phyloP scores from a whole-genome alignment of 92 coral and sea anemone species.

The Blastomussa wellsi region DNA sequence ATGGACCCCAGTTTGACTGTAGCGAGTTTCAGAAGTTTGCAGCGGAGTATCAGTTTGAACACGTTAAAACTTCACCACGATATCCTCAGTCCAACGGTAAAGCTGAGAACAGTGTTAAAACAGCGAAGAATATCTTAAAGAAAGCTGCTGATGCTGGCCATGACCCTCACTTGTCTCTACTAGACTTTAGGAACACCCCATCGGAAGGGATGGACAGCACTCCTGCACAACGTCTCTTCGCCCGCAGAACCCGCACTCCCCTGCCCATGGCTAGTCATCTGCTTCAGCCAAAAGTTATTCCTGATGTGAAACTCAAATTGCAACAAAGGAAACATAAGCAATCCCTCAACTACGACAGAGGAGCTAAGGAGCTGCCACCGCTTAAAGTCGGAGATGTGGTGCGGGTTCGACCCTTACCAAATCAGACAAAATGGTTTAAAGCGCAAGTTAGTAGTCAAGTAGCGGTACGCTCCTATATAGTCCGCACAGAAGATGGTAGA shows the following conservation, averaged over 20 bases:
- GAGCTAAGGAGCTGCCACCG: slow-evolving; percentile 20
- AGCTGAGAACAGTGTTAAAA: slow-evolving; percentile 36
- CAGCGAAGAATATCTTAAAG: slow-evolving; percentile 14
- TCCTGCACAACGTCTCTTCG: slow-evolving; percentile 38
- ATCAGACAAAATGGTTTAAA: slow-evolving; percentile 17
- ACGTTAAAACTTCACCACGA: neutral
- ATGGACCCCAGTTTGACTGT: slow-evolving; percentile 24
- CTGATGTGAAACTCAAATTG: neutral
- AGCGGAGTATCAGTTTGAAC: neutral
- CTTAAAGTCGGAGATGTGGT: slow-evolving; percentile 24
- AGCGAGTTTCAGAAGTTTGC: neutral
- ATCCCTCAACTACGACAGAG: neutral
- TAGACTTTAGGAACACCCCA: slow-evolving; percentile 36
- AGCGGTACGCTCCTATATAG: slow-evolving; percentile 20
- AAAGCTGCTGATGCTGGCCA: slow-evolving; percentile 21
- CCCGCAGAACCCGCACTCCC: slow-evolving; percentile 12
- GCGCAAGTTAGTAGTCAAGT: slow-evolving; percentile 24
- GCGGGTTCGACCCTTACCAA: slow-evolving; percentile 5
- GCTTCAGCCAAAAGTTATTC: slow-evolving; percentile 32
- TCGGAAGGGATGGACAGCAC: slow-evolving; percentile 32
- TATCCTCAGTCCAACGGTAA: slow-evolving; percentile 26
- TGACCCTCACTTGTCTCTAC: neutral
- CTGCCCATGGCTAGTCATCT: slow-evolving; percentile 19
- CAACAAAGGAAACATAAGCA: neutral
- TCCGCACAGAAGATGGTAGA: slow-evolving; percentile 23